phyloP scores from a whole-genome alignment of 2,797 vertebrate genomes.

The Sebastes ruberrimus region DNA sequence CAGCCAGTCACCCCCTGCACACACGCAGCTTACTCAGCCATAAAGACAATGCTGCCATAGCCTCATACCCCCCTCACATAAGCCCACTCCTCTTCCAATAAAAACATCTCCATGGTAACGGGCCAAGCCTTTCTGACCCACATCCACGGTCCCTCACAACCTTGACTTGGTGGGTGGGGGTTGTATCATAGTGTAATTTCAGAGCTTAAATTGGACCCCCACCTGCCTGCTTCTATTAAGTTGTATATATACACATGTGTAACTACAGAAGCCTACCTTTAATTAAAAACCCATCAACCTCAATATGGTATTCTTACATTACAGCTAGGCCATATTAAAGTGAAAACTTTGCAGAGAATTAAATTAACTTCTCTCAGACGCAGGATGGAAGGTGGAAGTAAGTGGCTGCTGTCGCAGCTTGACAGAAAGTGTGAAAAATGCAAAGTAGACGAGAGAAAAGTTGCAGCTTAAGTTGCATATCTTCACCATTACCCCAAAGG shows the following conservation, averaged over 20 bases:
- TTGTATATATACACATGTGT: background rate
- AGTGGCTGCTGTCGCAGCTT: conserved; percentile 32
- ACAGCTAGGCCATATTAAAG: conserved; percentile 24
- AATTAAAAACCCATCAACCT: conserved; percentile 54
- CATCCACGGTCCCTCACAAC: conserved; percentile 58
- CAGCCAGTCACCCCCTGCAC: conserved; percentile 53
- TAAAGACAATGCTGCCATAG: conserved; percentile 73
- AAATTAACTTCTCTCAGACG: conserved; percentile 18
- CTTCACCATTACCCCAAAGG: conserved; percentile 14
- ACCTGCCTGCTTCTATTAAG: conserved; percentile 30
- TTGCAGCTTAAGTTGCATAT: conserved; percentile 13
- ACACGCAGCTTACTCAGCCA: conserved; percentile 79
- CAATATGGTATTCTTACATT: conserved; percentile 32
- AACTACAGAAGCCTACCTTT: conserved; percentile 21
- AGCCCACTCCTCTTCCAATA: conserved; percentile 68
- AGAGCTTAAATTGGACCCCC: conserved; percentile 47
- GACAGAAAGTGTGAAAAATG: conserved; percentile 27
- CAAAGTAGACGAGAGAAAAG: conserved; percentile 35
- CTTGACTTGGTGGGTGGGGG: conserved; percentile 27
- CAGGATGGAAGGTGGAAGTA: conserved; percentile 27
- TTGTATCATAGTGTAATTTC: conserved; percentile 57
- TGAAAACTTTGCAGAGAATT: conserved; percentile 34
- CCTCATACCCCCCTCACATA: conserved; percentile 46
- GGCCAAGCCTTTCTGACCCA: conserved; percentile 79
- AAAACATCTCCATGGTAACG: conserved; percentile 82